Percentiles rank a stretch among this genome's conserved stretches.
These are phyloP conservation scores for Catharus bicknelli DNA, from an alignment of 2,113 vertebrate genomes.

Conservation along the genomic window DNA sequence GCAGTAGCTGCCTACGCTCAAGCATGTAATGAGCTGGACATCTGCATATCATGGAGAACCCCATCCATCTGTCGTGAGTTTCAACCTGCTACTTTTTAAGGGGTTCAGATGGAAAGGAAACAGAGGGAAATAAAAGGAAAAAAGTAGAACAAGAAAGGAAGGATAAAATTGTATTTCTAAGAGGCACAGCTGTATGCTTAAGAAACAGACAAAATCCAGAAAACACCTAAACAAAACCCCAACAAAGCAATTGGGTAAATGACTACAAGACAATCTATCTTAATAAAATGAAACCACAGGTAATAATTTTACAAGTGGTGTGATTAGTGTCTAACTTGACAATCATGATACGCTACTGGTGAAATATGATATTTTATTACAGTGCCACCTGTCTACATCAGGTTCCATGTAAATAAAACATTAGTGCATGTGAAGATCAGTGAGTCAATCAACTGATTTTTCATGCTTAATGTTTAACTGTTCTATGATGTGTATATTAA, in stretches of 20 bases:
- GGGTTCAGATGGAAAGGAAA: neutral
- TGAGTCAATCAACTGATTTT: neutral
- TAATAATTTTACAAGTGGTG: neutral
- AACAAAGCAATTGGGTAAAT: neutral
- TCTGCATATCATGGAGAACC: constrained; percentile 88
- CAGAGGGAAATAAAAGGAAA: neutral
- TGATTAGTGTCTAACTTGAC: neutral
- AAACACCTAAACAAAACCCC: accelerated
- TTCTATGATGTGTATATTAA: neutral
- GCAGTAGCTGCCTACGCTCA: constrained; percentile 90
- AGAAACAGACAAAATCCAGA: neutral
- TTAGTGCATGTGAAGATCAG: neutral
- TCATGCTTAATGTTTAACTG: neutral
- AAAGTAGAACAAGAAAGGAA: neutral
- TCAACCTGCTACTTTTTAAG: neutral
- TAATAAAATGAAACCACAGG: neutral
- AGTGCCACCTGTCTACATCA: neutral
- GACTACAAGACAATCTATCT: neutral
- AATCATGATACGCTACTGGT: neutral
- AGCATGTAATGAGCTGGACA: constrained; percentile 82
- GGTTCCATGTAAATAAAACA: neutral
- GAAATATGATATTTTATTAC: neutral
- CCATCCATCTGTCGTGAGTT: constrained; percentile 91
- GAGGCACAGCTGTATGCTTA: neutral
- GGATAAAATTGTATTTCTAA: neutral